These are phyloP conservation scores for Archocentrus centrarchus DNA, from an alignment of 2,113 vertebrate species.

Conservation along the genomic window DNA sequence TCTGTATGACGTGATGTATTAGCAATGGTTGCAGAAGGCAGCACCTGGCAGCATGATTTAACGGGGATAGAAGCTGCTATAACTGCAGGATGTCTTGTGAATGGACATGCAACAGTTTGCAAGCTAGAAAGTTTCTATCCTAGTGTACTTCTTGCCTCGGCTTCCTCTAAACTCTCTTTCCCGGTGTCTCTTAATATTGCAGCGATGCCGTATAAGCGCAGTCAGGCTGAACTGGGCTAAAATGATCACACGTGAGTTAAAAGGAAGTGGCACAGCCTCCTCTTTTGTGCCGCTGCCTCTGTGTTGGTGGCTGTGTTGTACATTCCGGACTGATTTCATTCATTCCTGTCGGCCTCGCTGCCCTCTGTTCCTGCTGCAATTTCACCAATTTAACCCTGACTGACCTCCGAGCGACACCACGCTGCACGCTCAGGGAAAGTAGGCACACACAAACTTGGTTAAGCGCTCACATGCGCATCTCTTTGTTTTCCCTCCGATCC, in stretches of 20 bases:
- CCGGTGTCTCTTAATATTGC: neutral
- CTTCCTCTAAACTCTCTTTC: neutral
- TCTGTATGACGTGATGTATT: neutral
- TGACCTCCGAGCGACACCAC: constrained; percentile 24
- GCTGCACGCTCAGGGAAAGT: neutral
- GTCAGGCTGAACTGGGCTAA: constrained; percentile 6
- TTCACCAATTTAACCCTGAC: constrained; percentile 59
- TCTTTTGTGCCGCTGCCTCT: constrained; percentile 14
- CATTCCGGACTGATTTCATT: constrained; percentile 44
- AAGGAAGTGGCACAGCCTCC: neutral
- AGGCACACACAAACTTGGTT: neutral
- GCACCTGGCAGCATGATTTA: neutral
- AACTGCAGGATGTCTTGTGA: neutral
- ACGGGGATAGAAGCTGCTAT: no score
- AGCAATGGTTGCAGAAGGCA: neutral
- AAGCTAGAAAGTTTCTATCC: neutral
- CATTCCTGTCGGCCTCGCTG: constrained; percentile 37
- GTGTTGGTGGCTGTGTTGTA: constrained; percentile 3
- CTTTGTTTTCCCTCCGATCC: constrained; percentile 15
- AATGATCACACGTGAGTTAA: constrained; percentile 15
- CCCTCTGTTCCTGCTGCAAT: constrained; percentile 52
- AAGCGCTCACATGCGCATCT: neutral
- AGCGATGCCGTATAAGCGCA: neutral
- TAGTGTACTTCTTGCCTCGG: neutral
- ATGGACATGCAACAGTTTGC: neutral